Base-by-base conservation (phyloP, 2,888 invertebrate genomes). In the Cartodere bifasciata region DNA sequence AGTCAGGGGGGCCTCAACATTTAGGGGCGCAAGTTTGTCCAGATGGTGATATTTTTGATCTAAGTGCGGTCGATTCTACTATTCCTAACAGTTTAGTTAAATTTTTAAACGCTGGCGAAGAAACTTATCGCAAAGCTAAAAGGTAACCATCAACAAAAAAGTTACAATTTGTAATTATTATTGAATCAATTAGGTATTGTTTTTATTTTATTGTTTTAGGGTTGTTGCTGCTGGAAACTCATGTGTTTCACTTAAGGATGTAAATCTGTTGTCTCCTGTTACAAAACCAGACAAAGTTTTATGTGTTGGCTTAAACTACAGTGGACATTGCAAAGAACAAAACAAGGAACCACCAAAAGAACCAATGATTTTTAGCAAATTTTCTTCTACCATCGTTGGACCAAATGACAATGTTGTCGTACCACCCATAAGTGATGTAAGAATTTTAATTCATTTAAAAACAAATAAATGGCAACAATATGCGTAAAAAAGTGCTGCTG, bases 291-390 rank as follows among this genome's bases (percentile, higher is more conserved):
- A 87, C 48, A 91, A 91, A 58, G 70, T 91, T 1, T 68, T 82
- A 1, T 88, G 88, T 49, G 72, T 90, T 9, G 87, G 86, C 1
- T 65, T 88, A 35, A 91, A 91, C 58, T 91, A 91, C 58, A 65
- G 63, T 31, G 88, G 87, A 22, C 88, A 88, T 48, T 90, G 90
- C 46, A 66, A 71, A 29, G 90, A 91, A 51, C 86, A 87, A 52
- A 78, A 82, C 12, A 52, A 75, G 10, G 68, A 72, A 0, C 62
- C 71, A 2, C 84, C 85, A 0, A 52, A 49, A 33, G 79, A 82
- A 38, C 91, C 91, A 0, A 78, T 87, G 53, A 75, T 90, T 44
- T 91, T 90, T 60, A 83, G 75, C 57, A 92, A 91, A 62, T 90
- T 87, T 50, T 64, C 83, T 1, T 85, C 83, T 40, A 67, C 72